phyloP scores from a whole-genome alignment of 1,140 invertebrate species.

The Brachionus sp. region DNA sequence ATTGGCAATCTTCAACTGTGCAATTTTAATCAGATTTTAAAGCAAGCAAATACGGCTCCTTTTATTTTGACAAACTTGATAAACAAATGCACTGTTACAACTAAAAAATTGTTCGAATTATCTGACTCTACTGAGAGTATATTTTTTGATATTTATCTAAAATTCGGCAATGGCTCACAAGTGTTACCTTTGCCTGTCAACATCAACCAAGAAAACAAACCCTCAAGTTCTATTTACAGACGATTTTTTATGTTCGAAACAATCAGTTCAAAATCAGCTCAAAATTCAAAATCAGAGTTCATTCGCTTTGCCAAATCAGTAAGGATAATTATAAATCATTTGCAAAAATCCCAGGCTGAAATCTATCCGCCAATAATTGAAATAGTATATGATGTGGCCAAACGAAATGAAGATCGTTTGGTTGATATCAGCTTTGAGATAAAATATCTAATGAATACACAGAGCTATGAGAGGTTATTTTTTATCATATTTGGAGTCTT shows the following conservation, averaged over 20 bases:
- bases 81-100: background rate
- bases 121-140: background rate
- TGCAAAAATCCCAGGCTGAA: background rate
- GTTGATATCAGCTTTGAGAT: conserved; percentile 31
- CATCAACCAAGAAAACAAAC: background rate
- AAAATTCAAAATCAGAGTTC: background rate
- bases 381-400: conserved; percentile 21
- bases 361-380: conserved; percentile 31
- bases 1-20: background rate
- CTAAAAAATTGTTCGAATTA: background rate
- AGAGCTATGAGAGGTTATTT: background rate
- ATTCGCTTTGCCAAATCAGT: conserved; percentile 39
- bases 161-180: background rate
- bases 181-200: background rate
- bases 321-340: background rate
- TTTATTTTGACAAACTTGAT: background rate
- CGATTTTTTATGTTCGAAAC: conserved; percentile 39
- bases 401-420: background rate
- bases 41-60: background rate
- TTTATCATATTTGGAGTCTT: background rate
- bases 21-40: background rate
- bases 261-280: background rate
- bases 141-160: conserved; percentile 4
- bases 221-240: background rate
- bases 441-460: background rate